phyloP scores from a whole-genome alignment of 1,140 invertebrate species.

The Mamestra configurata region DNA sequence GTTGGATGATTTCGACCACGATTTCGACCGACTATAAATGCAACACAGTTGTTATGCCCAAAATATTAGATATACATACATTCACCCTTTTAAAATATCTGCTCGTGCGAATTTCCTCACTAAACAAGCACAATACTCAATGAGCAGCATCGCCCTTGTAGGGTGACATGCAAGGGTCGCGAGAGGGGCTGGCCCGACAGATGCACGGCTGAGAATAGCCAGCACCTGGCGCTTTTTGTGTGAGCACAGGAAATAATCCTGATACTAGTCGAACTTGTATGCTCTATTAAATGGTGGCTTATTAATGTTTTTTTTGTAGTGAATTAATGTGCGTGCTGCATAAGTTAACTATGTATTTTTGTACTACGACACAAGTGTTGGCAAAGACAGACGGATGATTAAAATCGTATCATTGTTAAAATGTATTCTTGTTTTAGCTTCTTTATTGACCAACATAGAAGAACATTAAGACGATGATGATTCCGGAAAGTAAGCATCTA shows the following conservation, averaged over 20 bases:
- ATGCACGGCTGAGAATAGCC: constrained; percentile 10
- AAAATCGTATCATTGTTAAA: neutral
- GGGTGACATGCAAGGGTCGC: constrained; percentile 7
- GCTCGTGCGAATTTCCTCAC: constrained; percentile 20
- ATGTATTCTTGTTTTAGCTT: too few species aligned
- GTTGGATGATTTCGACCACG: too few species aligned
- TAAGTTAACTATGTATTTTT: neutral
- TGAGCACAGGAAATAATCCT: neutral
- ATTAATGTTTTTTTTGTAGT: neutral
- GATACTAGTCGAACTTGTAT: constrained; percentile 3
- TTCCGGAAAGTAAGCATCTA: too few species aligned
- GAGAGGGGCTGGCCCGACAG: constrained; percentile 13
- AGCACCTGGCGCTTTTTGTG: constrained; percentile 34
- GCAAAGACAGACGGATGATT: neutral
- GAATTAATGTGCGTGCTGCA: neutral
- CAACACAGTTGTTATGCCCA: too few species aligned
- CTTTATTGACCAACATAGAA: too few species aligned
- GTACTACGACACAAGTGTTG: neutral
- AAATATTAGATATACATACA: too few species aligned
- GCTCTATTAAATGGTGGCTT: neutral
- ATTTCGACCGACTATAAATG: too few species aligned
- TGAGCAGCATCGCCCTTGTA: constrained; percentile 4
- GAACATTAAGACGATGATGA: too few species aligned
- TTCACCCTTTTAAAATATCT: neutral
- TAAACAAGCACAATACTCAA: constrained; percentile 1